Conservation (phyloP, 2,888 invertebrate genomes). For the Archips xylosteana region DNA sequence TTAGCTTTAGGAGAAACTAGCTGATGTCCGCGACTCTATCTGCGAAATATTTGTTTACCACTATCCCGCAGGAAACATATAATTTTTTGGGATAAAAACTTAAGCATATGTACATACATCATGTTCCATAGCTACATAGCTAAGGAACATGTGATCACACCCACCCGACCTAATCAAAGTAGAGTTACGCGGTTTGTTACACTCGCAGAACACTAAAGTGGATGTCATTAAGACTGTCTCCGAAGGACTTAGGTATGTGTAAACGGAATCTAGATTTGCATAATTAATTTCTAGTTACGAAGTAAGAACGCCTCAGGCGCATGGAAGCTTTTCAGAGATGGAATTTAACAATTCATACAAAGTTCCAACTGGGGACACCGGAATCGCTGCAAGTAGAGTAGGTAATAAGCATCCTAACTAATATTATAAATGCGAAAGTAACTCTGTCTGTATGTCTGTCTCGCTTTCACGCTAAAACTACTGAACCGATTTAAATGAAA, state of each 20-base stretch:
- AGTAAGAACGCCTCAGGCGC: slow-evolving; percentile 66
- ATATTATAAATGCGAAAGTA: too few species aligned
- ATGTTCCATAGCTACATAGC: too few species aligned
- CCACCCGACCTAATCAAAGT: slow-evolving; percentile 1
- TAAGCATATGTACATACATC: too few species aligned
- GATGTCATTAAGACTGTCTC: slow-evolving; percentile 29
- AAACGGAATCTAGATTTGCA: slow-evolving; percentile 73
- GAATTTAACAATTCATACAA: slow-evolving; percentile 82
- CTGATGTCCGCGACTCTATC: too few species aligned
- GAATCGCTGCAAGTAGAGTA: slow-evolving; percentile 49
- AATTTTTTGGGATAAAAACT: too few species aligned
- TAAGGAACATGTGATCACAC: background rate
- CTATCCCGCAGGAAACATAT: too few species aligned
- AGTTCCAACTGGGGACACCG: slow-evolving; percentile 67
- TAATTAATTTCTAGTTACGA: slow-evolving; percentile 83
- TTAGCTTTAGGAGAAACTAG: too few species aligned
- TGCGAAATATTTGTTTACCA: too few species aligned
- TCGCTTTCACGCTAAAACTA: too few species aligned
- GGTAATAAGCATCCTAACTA: slow-evolving; percentile 43
- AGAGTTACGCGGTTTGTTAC: slow-evolving; percentile 4
- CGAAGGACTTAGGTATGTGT: slow-evolving; percentile 49
- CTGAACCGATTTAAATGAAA: too few species aligned
- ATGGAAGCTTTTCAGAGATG: slow-evolving; percentile 74
- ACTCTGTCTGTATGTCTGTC: too few species aligned
- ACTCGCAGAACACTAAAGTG: slow-evolving; percentile 1